These are phyloP conservation scores for Epirrhoe tristata DNA, from an alignment of 2,888 invertebrate genomes.

Conservation along the genomic window DNA sequence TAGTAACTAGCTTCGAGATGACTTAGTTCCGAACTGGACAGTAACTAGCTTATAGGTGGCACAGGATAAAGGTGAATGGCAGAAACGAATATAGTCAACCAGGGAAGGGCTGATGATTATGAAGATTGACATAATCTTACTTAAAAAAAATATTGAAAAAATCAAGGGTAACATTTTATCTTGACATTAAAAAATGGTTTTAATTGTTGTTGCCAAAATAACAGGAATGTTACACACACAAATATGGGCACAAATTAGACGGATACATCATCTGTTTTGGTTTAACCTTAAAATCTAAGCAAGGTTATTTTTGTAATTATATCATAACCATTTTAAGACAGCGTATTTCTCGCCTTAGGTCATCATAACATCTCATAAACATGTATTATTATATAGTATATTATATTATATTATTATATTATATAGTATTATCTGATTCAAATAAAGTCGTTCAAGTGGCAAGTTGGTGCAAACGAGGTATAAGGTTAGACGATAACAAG, in stretches of 20 bases:
- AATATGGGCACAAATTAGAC: slow-evolving; percentile 34
- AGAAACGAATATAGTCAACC: too few species aligned
- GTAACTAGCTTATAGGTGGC: too few species aligned
- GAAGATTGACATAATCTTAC: too few species aligned
- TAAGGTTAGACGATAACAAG: slow-evolving; percentile 77
- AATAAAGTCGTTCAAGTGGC: background rate
- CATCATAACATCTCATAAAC: slow-evolving; percentile 38
- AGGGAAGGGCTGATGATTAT: too few species aligned
- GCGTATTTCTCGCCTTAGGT: slow-evolving; percentile 42
- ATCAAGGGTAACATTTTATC: background rate
- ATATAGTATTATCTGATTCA: background rate
- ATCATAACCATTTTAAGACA: slow-evolving; percentile 35
- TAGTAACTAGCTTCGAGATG: slow-evolving; percentile 40
- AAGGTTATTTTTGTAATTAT: slow-evolving; percentile 43
- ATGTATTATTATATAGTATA: too few species aligned
- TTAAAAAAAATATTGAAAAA: background rate
- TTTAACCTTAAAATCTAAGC: slow-evolving; percentile 30
- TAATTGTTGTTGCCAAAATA: slow-evolving; percentile 1
- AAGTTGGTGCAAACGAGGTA: slow-evolving; percentile 66
- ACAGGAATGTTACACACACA: slow-evolving; percentile 20
- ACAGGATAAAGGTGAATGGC: too few species aligned
- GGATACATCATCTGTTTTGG: slow-evolving; percentile 38
- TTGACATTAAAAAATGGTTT: background rate
- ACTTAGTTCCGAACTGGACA: too few species aligned
- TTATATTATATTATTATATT: too few species aligned